Evolutionary conservation across 64 coral and sea anemone species (phyloP), one percentile per base, ranked within the genome.

Genomic region (Montipora foliosa): DNA sequence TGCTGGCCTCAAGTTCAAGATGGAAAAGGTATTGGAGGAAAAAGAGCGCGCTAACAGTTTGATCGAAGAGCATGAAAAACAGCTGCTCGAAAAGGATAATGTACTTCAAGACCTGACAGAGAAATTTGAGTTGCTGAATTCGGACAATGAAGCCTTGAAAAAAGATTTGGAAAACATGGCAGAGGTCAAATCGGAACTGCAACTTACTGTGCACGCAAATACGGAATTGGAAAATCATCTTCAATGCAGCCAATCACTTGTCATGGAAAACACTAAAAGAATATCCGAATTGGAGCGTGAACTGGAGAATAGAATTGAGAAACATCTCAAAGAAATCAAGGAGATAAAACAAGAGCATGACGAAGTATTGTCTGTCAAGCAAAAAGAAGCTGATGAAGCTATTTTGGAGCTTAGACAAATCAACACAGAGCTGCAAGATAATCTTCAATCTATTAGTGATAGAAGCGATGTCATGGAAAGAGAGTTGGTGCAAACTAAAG

Each of bases 81-180:
- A 89, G 19, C 52, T 95, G 29, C 20, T 87, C 61, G 89, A 95
- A 69, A 98, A 90, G 73, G 96, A 98, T 77, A 69, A 46, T 52
- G 78, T 12, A 51, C 9, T 95, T 1, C 49, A 68, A 22, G 75
- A 84, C 61, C 84, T 95, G 37, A 86, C 82, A 37, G 82, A 71
- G 37, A 60, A 86, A 72, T 22, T 71, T 50, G 16, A 71, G 14
- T 50, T 59, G 8, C 49, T 86, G 64, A 49, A 17, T 72, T 20
- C n/a, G 66, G 82, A 86, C 2, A 71, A 86, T 68, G 44, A 49
- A 6, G 82, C 45, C 11, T 47, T 86, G 60, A 86, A 86, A 44
- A 72, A 72, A 50, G 47, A 46, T 1, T 6, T 72, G 9, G 82
- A 86, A 70, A 16, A 72, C 5, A 15, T 72, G 8, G 17, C 44